These are phyloP conservation scores for Emmelina monodactyla DNA, from an alignment of 2,888 invertebrate genomes.

Conservation along the genomic window DNA sequence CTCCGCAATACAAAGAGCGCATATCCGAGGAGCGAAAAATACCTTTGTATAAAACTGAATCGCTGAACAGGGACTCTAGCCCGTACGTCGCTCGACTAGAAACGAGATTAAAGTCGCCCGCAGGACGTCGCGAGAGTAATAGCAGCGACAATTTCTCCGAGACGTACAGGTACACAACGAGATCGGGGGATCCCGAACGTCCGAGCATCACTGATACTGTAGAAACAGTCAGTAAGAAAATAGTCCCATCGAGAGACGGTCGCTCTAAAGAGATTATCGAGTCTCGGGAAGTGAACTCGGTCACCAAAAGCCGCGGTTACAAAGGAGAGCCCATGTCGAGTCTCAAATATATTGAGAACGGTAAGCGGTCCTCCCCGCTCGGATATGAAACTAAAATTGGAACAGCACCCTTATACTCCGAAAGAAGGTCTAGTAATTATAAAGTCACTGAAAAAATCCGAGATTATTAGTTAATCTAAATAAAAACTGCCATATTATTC, in stretches of 20 bases:
- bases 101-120: constrained; percentile 49
- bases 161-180: constrained; percentile 73
- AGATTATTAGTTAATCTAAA: constrained; percentile 45
- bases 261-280: constrained; percentile 73
- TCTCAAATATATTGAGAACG: constrained; percentile 65
- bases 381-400: constrained; percentile 46
- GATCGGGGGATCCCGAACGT: constrained; percentile 71
- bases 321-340: constrained; percentile 52
- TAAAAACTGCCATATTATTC: constrained; percentile 41
- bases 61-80: constrained; percentile 52
- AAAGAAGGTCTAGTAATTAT: constrained; percentile 53
- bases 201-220: constrained; percentile 77
- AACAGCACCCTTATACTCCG: constrained; percentile 32
- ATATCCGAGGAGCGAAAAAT: constrained; percentile 52
- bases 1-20: constrained; percentile 55
- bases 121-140: constrained; percentile 69
- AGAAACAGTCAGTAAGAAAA: constrained; percentile 73
- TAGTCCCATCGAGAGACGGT: constrained; percentile 70
- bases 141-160: constrained; percentile 76
- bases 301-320: constrained; percentile 70
- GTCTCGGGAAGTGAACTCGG: constrained; percentile 74
- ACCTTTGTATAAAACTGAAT: constrained; percentile 54
- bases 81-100: constrained; percentile 55
- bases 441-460: constrained; percentile 54
- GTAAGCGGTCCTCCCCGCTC: constrained; percentile 38